These are phyloP conservation scores for Mus spicilegus DNA, from an alignment of 2,113 vertebrate species.

Conservation along the genomic window DNA sequence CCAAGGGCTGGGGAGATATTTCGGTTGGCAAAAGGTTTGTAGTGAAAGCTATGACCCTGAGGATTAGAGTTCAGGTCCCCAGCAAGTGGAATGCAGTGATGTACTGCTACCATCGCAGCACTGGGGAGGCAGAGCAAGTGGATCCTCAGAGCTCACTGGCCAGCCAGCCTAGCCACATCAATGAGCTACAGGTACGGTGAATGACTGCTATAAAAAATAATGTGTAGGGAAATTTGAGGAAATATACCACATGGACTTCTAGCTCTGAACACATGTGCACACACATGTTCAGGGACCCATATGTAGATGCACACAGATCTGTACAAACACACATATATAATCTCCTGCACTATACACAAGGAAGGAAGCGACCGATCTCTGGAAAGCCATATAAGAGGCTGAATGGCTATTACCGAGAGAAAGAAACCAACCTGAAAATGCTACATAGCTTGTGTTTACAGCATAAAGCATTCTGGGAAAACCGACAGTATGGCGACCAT, in stretches of 20 bases:
- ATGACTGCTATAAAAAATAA: neutral
- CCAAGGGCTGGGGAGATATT: neutral
- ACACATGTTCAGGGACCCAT: no score
- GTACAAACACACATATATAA: neutral
- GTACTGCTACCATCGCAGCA: neutral
- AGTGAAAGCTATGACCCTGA: neutral
- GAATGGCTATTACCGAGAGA: neutral
- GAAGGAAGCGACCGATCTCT: neutral
- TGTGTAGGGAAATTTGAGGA: neutral
- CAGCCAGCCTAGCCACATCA: neutral
- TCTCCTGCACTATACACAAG: neutral
- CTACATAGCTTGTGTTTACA: no score
- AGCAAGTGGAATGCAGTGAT: no score
- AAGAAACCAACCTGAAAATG: neutral
- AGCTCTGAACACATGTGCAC: neutral
- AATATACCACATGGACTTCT: neutral
- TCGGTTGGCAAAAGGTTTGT: neutral
- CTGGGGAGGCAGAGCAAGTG: neutral
- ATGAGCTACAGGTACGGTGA: neutral
- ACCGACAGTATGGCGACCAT: neutral
- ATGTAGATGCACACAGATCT: neutral
- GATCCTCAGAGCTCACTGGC: neutral
- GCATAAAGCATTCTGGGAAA: neutral
- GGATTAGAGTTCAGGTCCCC: no score
- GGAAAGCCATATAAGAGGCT: neutral